Evolutionary conservation across 1,140 invertebrate genomes (phyloP), one percentile per base, ranked within the genome.

Genomic region (Drosophila carrolli): DNA sequence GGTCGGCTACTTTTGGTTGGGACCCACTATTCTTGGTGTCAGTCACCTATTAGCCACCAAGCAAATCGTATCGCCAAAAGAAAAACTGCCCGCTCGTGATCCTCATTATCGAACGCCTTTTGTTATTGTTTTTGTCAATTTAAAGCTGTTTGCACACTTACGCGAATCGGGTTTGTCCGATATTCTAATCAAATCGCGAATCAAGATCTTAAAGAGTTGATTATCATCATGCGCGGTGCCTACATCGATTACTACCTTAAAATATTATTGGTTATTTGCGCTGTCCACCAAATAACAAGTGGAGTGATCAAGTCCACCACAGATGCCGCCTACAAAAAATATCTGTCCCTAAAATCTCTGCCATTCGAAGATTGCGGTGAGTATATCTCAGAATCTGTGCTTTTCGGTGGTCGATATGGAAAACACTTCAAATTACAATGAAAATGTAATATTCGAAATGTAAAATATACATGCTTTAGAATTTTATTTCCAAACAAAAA

Each of bases 311-410:
- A 54, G 13, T 48, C 65, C 2, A 74, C 47, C 10, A 66, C 61
- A 5, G 77, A 84, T 51, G 77, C 63, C 9, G 84, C 59, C 19
- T 84, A 84, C 43, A 89, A 89, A 32, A 89, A 90, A 51, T 57
- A 68, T 6, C 23, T 81, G 27, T 43, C 80, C 23, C 14, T 89
- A 7, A 70, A 48, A 37, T 89, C 83, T n/a, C 37, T 89, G 27
- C 73, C 84, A 2, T 89, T 89, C 9, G 84, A 89, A 61, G 84
- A 89, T 44, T 89, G 84, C 62, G 84, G 84, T 89, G 43, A 89
- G 84, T 89, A 55, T n/a, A 29, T 7, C 13, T 1, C 7, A 41
- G 6, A 23, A 59, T 37, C 14, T 37, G 14, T 35, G 27, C 14
- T 16, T 7, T 19, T 19, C 4, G 0, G 23, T 38, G 11, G 14